phyloP scores from a whole-genome alignment of 1,140 invertebrate species.

The Drosophila nasuta region DNA sequence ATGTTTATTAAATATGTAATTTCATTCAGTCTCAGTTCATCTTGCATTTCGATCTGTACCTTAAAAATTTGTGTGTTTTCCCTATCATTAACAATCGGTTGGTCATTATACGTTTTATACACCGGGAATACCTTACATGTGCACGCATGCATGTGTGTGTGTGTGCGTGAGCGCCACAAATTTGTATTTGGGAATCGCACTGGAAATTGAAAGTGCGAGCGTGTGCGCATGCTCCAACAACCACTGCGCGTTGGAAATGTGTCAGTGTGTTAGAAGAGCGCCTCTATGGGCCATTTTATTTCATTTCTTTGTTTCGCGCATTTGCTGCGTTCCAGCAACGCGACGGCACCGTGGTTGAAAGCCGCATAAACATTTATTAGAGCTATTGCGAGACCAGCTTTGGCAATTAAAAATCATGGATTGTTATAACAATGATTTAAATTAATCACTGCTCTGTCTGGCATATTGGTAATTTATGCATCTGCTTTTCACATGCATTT shows the following conservation, averaged over 20 bases:
- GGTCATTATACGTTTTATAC: slow-evolving; percentile 6
- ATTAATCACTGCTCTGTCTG: background rate
- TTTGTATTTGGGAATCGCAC: slow-evolving; percentile 49
- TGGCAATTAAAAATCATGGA: background rate
- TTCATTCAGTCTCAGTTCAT: background rate
- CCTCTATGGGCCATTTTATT: slow-evolving; percentile 45
- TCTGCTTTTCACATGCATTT: background rate
- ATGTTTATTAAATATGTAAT: too few species aligned
- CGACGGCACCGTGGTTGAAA: slow-evolving; percentile 60
- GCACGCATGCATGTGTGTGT: background rate
- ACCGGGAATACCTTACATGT: slow-evolving; percentile 14
- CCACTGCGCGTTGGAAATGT: slow-evolving; percentile 73
- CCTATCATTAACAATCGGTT: background rate
- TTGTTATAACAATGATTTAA: background rate
- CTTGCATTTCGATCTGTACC: slow-evolving; percentile 8
- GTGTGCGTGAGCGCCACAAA: slow-evolving; percentile 22
- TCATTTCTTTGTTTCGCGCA: slow-evolving; percentile 51
- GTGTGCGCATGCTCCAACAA: slow-evolving; percentile 34
- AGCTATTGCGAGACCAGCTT: slow-evolving; percentile 2
- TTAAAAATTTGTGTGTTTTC: slow-evolving; percentile 1
- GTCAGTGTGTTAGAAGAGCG: slow-evolving; percentile 74
- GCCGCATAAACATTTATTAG: background rate
- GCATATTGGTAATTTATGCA: background rate
- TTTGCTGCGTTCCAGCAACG: slow-evolving; percentile 4
- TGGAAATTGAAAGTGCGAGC: slow-evolving; percentile 48